Conservation (phyloP, 23 tunicate genomes). For the Trididemnum miniatum region DNA sequence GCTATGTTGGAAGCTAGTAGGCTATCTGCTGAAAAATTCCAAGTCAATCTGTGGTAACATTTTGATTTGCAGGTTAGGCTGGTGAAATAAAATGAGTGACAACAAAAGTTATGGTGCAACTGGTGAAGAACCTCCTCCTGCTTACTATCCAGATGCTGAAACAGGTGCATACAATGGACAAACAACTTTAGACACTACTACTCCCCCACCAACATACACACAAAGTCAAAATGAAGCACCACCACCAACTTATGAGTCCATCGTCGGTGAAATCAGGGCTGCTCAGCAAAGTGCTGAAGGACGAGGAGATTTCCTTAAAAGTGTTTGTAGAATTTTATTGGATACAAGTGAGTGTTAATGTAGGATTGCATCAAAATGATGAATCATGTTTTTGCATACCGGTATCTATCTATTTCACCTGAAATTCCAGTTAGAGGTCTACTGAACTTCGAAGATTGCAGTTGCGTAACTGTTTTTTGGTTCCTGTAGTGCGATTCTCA, state of each 20-base stretch:
- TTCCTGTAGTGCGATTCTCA: too few relatives aligned
- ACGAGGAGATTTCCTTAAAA: constrained; percentile 67
- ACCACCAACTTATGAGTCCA: constrained; percentile 79
- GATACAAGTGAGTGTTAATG: constrained; percentile 70
- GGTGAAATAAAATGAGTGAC: constrained; percentile 16
- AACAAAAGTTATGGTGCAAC: constrained; percentile 6
- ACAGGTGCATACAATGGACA: constrained; percentile 2
- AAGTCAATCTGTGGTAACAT: too few relatives aligned
- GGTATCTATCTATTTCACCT: too few relatives aligned
- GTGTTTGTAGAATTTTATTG: constrained; percentile 53
- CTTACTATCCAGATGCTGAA: constrained; percentile 22
- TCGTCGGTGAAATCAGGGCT: constrained; percentile 70
- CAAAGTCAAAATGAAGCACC: constrained; percentile 73
- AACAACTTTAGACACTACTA: constrained; percentile 19
- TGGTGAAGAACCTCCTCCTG: constrained; percentile 51
- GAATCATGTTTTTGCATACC: too few relatives aligned
- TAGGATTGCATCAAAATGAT: too few relatives aligned
- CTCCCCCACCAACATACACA: constrained; percentile 74
- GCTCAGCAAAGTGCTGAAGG: constrained; percentile 49
- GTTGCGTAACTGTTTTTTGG: too few relatives aligned
- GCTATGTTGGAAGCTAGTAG: too few relatives aligned
- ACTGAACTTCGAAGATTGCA: too few relatives aligned
- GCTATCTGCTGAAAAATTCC: too few relatives aligned
- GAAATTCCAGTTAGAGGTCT: too few relatives aligned
- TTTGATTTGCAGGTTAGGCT: background rate